Conservation (phyloP, 2,113 vertebrate species). For the Propithecus coquereli region DNA sequence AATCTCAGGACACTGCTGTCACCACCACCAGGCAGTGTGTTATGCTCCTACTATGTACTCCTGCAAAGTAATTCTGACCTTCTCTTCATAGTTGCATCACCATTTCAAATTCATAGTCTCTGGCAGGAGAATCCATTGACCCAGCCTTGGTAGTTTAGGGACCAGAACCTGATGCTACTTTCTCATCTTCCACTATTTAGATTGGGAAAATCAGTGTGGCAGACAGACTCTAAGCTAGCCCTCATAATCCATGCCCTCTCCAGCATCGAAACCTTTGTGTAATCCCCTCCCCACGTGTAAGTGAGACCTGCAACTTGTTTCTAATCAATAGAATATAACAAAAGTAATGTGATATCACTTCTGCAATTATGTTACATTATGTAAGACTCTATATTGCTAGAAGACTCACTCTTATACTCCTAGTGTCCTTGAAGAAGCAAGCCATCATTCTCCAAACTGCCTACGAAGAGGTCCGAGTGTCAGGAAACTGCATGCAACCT, state of each 20-base stretch:
- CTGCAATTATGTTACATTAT: neutral
- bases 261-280: neutral
- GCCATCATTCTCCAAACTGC: neutral
- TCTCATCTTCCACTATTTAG: neutral
- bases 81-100: neutral
- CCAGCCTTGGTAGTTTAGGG: neutral
- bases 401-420: neutral
- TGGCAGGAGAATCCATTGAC: neutral
- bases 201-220: neutral
- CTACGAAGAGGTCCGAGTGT: neutral
- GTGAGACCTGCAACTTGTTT: neutral
- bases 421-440: neutral
- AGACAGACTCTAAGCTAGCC: neutral
- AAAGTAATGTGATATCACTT: neutral
- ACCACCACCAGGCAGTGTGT: neutral
- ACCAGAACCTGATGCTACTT: neutral
- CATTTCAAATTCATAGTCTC: neutral
- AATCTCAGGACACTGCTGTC: neutral
- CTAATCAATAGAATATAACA: neutral
- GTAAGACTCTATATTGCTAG: neutral
- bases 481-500: neutral
- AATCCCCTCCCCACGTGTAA: neutral
- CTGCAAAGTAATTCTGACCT: neutral
- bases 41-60: neutral
- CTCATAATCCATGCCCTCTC: neutral